These are phyloP conservation scores for Channallabes apus DNA, from an alignment of 2,797 vertebrate species.

Conservation along the genomic window DNA sequence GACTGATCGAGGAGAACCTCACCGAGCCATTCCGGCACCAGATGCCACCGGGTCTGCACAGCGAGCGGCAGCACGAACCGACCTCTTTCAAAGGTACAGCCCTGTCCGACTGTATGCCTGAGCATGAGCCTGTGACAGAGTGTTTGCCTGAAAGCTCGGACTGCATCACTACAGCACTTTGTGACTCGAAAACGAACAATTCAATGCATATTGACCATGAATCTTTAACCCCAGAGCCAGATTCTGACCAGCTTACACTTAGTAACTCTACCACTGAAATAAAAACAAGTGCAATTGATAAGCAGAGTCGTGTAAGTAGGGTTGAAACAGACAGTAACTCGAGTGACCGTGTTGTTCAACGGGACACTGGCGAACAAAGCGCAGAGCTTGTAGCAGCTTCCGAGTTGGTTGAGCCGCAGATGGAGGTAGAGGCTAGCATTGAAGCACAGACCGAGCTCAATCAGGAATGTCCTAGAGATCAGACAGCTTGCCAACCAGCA, in stretches of 20 bases:
- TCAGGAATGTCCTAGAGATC: conserved; percentile 12
- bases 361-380: neutral
- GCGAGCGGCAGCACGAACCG: neutral
- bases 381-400: neutral
- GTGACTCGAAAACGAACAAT: conserved; percentile 24
- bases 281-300: conserved; percentile 15
- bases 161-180: conserved; percentile 39
- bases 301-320: neutral
- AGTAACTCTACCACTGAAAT: neutral
- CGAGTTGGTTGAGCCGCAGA: neutral
- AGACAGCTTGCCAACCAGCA: neutral
- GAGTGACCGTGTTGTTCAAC: conserved; percentile 3
- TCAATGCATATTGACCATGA: conserved; percentile 18
- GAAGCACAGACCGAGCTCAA: conserved; percentile 14
- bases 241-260: neutral
- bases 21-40: conserved; percentile 35
- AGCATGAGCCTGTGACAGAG: conserved; percentile 47
- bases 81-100: conserved; percentile 52
- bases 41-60: conserved; percentile 31
- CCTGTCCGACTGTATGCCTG: conserved; percentile 20
- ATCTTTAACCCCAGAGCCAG: conserved; percentile 10
- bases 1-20: conserved; percentile 62
- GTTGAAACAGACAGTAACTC: neutral
- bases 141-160: conserved; percentile 32
- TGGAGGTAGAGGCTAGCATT: neutral